phyloP scores from a whole-genome alignment of 2,113 vertebrate species.

The Hippocampus abdominalis region DNA sequence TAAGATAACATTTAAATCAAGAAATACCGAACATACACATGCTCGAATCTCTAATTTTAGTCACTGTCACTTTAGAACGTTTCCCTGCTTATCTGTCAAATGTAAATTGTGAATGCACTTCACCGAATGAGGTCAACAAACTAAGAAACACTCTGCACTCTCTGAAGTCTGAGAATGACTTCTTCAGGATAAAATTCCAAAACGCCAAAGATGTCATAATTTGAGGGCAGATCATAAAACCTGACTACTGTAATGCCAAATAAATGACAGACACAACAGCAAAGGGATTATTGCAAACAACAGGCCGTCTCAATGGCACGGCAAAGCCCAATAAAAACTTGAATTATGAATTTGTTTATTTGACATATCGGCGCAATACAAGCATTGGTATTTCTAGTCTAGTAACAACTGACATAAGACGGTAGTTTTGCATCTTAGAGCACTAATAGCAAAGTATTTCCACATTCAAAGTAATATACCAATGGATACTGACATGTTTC shows the following conservation, averaged over 20 bases:
- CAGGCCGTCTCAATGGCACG: neutral
- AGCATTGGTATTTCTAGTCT: neutral
- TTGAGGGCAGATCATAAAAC: neutral
- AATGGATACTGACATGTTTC: neutral
- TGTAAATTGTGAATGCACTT: neutral
- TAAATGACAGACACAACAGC: neutral
- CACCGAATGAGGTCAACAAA: neutral
- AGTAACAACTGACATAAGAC: neutral
- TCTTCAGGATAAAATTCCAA: neutral
- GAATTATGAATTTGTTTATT: neutral
- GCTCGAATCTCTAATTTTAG: neutral
- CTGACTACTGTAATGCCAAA: neutral
- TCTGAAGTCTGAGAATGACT: neutral
- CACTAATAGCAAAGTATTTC: too few relatives aligned
- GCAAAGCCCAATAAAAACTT: neutral
- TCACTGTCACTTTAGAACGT: slow-evolving; percentile 1
- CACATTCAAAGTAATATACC: neutral
- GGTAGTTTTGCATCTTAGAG: neutral
- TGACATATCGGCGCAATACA: neutral
- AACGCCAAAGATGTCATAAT: neutral
- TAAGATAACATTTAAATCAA: slow-evolving; percentile 32
- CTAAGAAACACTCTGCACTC: neutral
- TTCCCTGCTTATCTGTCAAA: too few relatives aligned
- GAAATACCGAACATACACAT: neutral
- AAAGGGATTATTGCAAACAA: neutral